Evolutionary conservation across 1,140 invertebrate genomes (phyloP), one percentile per base, ranked within the genome.

Genomic region (Drosophila pallidifrons): DNA sequence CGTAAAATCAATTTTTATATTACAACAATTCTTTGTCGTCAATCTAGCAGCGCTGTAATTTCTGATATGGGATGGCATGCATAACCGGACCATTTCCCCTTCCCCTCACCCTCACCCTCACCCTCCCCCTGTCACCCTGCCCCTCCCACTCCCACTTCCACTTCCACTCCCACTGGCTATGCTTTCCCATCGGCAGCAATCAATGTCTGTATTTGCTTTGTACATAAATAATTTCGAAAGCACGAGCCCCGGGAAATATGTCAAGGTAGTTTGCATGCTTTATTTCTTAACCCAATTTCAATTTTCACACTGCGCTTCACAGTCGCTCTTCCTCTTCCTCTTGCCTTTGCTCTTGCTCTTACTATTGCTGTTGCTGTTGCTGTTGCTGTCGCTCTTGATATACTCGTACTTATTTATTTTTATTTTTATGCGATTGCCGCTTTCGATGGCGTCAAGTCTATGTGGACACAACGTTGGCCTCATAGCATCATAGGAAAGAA

Each of bases 231-330:
- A 75, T 76, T 82, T 77, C 81, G 77, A 83, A 70, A 77, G 77
- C 58, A 38, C 51, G 52, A 25, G 28, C 46, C 30, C 30, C 28
- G 41, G 13, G 67, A 87, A 74, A 87, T 87, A 51, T 87, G 82
- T 87, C 82, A 87, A 87, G 82, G 82, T 87, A 77, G 83, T 87
- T 87, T 79, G 82, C 82, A 79, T 87, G 82, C 83, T 88, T 87
- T 87, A 82, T 79, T 79, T 87, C 81, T 79, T 80, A 87, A 87
- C 83, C 82, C 82, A 82, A 87, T 86, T 86, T 8, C 25, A 20
- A 15, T 80, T 73, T 54, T 41, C 45, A 57, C 20, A 63, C 20
- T 72, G 47, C 55, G 55, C 58, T 57, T 47, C 52, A 25, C 41
- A 59, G 3, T 59, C 30, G 61, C 47, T 46, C n/a, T 35, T 47